Percentiles rank a stretch among this genome's conserved stretches.
Evolutionary conservation across 1,140 invertebrate species (phyloP).

Genomic region (Acromyrmex heyeri): DNA sequence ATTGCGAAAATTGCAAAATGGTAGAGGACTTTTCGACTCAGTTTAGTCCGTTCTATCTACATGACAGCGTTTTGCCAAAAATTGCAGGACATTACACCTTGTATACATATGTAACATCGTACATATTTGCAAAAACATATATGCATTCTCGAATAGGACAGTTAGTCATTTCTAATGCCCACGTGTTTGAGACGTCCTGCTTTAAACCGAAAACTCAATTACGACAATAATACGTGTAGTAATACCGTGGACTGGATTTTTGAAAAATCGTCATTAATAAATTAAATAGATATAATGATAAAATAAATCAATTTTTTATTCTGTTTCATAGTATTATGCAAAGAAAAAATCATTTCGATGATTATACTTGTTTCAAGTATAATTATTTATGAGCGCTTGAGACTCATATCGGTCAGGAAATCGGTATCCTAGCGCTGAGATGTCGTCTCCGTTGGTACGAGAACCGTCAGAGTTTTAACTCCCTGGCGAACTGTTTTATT

Average conservation of each 20-base stretch:
- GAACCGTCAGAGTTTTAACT: conserved; percentile 47
- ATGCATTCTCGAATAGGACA: conserved; percentile 64
- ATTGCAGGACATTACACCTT: too few relatives aligned
- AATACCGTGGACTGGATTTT: not conserved
- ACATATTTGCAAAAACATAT: not conserved
- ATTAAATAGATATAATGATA: not conserved
- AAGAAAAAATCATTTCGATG: not conserved
- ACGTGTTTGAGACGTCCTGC: conserved; percentile 71
- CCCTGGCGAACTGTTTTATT: conserved; percentile 82
- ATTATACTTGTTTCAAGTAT: not conserved
- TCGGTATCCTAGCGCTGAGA: conserved; percentile 3
- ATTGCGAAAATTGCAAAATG: too few relatives aligned
- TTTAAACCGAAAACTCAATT: conserved; percentile 23
- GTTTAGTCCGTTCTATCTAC: too few relatives aligned
- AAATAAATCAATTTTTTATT: not conserved
- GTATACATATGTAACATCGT: not conserved
- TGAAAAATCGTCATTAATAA: conserved; percentile 14
- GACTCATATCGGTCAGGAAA: conserved; percentile 69
- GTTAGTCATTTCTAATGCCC: conserved; percentile 75
- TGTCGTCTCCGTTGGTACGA: not conserved
- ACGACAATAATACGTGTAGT: not conserved
- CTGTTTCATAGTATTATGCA: not conserved
- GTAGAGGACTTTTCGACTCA: too few relatives aligned
- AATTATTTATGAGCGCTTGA: not conserved
- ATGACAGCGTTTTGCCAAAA: too few relatives aligned